Conservation (phyloP, 2,113 vertebrate genomes). For the Arvicanthis niloticus region DNA sequence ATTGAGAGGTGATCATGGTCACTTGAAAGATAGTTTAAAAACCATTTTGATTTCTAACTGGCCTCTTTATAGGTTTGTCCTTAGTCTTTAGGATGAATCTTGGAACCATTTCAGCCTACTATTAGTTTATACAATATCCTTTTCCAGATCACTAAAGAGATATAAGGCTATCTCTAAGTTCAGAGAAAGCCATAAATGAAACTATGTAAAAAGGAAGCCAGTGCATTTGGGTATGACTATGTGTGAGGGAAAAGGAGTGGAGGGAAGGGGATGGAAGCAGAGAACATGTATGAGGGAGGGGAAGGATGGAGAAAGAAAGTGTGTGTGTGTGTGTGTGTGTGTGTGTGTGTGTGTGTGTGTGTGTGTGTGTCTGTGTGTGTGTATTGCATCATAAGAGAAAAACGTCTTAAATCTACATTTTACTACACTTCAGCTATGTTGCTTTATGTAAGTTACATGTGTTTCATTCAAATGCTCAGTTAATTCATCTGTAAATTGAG, state of each 20-base stretch:
- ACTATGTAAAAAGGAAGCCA: not conserved
- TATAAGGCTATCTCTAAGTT: not conserved
- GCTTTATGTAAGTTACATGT: not conserved
- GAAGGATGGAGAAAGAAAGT: not conserved
- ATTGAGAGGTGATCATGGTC: not conserved
- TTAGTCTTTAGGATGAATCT: not conserved
- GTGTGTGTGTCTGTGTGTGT: not conserved
- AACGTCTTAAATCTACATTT: not conserved
- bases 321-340: not conserved
- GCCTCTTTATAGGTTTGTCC: not conserved
- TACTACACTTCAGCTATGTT: not conserved
- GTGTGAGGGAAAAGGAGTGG: not conserved
- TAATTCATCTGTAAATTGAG: slow-evolving; percentile 7
- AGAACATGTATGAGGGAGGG: not conserved
- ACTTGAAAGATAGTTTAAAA: not conserved
- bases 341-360: not conserved
- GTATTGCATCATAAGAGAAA: not conserved
- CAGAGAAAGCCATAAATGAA: not conserved
- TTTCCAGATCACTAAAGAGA: slow-evolving; percentile 42
- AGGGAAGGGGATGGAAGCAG: not conserved
- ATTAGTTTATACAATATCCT: not conserved
- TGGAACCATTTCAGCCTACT: not conserved
- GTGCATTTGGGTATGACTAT: not conserved
- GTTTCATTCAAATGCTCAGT: not conserved
- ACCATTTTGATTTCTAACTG: not conserved